A percentile compares a stretch with the other conserved stretches of the same genome.
phyloP scores from a whole-genome alignment of 2,113 vertebrate genomes.

The Trematomus loennbergii region DNA sequence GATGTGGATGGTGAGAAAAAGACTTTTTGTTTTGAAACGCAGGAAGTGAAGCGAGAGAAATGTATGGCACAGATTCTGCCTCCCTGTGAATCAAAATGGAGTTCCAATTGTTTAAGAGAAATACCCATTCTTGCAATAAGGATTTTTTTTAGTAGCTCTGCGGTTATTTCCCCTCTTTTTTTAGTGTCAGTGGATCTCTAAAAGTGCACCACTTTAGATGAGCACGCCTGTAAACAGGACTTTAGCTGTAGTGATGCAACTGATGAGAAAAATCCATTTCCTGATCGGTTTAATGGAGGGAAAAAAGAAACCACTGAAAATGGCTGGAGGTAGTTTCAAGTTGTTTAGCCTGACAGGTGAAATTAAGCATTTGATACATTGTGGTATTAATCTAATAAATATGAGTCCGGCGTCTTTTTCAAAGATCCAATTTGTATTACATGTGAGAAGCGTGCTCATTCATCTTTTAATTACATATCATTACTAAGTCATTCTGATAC shows the following conservation, averaged over 20 bases:
- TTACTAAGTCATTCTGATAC: constrained; percentile 75
- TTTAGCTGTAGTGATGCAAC: neutral
- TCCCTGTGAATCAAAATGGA: too few relatives aligned
- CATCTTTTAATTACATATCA: constrained; percentile 80
- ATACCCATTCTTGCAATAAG: too few relatives aligned
- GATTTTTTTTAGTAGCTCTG: neutral
- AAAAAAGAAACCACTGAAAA: neutral
- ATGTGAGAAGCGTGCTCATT: constrained; percentile 68
- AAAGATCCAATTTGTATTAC: constrained; percentile 71
- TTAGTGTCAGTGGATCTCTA: neutral
- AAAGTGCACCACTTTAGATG: neutral
- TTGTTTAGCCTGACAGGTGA: constrained; percentile 23
- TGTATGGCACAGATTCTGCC: constrained; percentile 14
- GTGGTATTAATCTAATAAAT: constrained; percentile 37
- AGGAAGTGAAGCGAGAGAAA: constrained; percentile 37
- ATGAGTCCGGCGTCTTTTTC: constrained; percentile 51
- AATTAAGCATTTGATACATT: constrained; percentile 21
- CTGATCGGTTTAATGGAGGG: neutral
- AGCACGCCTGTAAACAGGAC: neutral
- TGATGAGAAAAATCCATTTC: constrained; percentile 12
- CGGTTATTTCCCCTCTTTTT: too few relatives aligned
- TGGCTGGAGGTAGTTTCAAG: constrained; percentile 19
- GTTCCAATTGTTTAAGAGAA: too few relatives aligned
- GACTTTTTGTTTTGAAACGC: constrained; percentile 65
- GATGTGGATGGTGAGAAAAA: constrained; percentile 58